Evolutionary conservation across 2,113 vertebrate species (phyloP).

Genomic region (Sardina pilchardus): DNA sequence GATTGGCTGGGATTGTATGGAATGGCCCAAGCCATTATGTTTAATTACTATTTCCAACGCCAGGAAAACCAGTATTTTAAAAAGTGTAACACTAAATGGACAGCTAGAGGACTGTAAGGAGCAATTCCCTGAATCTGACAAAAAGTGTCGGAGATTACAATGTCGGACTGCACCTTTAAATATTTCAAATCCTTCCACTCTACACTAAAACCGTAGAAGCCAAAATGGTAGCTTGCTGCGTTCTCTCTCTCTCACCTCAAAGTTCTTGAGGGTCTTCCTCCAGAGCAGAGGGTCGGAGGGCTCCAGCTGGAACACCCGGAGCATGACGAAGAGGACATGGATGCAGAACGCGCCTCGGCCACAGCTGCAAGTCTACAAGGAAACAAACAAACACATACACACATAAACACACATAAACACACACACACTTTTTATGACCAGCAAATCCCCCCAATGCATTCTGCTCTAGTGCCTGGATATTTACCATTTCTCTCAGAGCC

Average conservation of each 20-base stretch:
- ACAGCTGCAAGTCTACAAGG: slow-evolving; percentile 85
- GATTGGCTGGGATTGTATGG: too few species aligned
- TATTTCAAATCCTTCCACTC: too few species aligned
- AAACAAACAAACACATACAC: neutral
- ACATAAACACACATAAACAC: neutral
- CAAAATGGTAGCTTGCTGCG: neutral
- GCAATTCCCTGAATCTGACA: neutral
- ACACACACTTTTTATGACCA: neutral
- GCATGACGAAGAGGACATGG: slow-evolving; percentile 88
- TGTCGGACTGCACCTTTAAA: neutral
- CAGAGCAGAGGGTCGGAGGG: slow-evolving; percentile 84
- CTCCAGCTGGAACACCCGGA: slow-evolving; percentile 86
- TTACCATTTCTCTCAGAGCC: neutral
- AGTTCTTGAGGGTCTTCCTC: slow-evolving; percentile 89
- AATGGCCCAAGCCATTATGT: too few species aligned
- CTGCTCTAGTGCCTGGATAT: neutral
- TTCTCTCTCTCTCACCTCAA: slow-evolving; percentile 76
- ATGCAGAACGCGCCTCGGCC: slow-evolving; percentile 87
- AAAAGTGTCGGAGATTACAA: neutral
- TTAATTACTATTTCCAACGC: too few species aligned
- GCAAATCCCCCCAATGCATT: neutral
- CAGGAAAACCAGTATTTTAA: too few species aligned
- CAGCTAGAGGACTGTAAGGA: too few species aligned
- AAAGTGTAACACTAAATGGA: too few species aligned
- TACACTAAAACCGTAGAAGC: neutral